Evolutionary conservation across 2,797 vertebrate genomes (phyloP).

Genomic region (Scleropages formosus): DNA sequence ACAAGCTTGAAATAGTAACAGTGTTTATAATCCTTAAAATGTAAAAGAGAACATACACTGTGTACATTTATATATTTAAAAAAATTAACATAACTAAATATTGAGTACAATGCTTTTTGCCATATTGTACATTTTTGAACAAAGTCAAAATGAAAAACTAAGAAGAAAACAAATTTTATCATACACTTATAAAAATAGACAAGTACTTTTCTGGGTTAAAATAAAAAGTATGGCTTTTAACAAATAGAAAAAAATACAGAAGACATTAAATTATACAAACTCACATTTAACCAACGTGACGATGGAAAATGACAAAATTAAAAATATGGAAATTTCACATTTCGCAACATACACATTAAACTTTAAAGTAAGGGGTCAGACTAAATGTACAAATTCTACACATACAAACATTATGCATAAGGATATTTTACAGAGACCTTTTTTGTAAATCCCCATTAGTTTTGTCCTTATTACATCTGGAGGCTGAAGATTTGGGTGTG

Average conservation of each 20-base stretch:
- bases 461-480: slow-evolving; percentile 71
- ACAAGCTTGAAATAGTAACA: slow-evolving; percentile 76
- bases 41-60: slow-evolving; percentile 74
- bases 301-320: slow-evolving; percentile 70
- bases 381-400: slow-evolving; percentile 84
- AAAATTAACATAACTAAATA: slow-evolving; percentile 78
- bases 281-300: slow-evolving; percentile 74
- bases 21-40: slow-evolving; percentile 71
- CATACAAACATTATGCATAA: slow-evolving; percentile 88
- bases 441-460: slow-evolving; percentile 59
- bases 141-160: slow-evolving; percentile 59
- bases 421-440: slow-evolving; percentile 83
- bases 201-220: slow-evolving; percentile 82
- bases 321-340: slow-evolving; percentile 72
- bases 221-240: slow-evolving; percentile 80
- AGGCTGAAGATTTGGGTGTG: slow-evolving; percentile 77
- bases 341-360: slow-evolving; percentile 78
- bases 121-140: slow-evolving; percentile 70
- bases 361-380: slow-evolving; percentile 64
- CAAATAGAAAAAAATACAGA: slow-evolving; percentile 67
- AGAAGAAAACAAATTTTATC: slow-evolving; percentile 62
- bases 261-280: slow-evolving; percentile 70
- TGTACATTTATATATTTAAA: slow-evolving; percentile 54
- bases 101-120: slow-evolving; percentile 79
- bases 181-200: slow-evolving; percentile 86